These are phyloP conservation scores for Grantiella picta DNA, from an alignment of 2,113 vertebrate genomes.

Conservation along the genomic window DNA sequence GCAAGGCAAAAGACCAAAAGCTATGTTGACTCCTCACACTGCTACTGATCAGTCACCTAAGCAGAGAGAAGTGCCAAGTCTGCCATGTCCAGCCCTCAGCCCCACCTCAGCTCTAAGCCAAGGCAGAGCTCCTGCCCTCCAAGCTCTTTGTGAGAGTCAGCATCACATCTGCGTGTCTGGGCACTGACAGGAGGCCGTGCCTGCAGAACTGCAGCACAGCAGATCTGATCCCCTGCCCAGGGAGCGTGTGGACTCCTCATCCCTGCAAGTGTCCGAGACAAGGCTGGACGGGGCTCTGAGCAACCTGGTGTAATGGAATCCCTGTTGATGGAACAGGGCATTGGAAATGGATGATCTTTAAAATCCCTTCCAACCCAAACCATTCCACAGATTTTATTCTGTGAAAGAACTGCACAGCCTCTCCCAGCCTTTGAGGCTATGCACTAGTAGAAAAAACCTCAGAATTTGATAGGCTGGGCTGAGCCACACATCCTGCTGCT, in stretches of 20 bases:
- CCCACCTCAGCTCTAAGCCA: background rate
- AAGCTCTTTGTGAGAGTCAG: background rate
- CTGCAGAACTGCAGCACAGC: background rate
- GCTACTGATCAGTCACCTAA: too few species aligned
- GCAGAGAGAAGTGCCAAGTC: rapidly evolving
- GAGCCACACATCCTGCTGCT: background rate
- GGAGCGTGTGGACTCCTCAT: background rate
- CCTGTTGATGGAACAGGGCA: background rate
- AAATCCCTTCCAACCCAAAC: background rate
- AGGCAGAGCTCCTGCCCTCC: background rate
- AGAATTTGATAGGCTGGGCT: background rate
- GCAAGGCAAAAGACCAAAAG: background rate
- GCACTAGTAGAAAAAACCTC: background rate
- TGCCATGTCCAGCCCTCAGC: background rate
- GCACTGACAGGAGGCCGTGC: rapidly evolving
- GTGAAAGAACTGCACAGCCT: background rate
- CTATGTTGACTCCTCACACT: background rate
- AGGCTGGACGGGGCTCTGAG: background rate
- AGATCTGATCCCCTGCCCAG: background rate
- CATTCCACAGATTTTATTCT: background rate
- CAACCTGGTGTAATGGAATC: background rate
- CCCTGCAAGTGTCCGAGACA: background rate
- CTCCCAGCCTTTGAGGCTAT: background rate
- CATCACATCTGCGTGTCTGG: background rate
- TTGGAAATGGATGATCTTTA: background rate